Evolutionary conservation across 2,797 vertebrate genomes (phyloP), one percentile per base, ranked within the genome.

Genomic region (Tenualosa ilisha): DNA sequence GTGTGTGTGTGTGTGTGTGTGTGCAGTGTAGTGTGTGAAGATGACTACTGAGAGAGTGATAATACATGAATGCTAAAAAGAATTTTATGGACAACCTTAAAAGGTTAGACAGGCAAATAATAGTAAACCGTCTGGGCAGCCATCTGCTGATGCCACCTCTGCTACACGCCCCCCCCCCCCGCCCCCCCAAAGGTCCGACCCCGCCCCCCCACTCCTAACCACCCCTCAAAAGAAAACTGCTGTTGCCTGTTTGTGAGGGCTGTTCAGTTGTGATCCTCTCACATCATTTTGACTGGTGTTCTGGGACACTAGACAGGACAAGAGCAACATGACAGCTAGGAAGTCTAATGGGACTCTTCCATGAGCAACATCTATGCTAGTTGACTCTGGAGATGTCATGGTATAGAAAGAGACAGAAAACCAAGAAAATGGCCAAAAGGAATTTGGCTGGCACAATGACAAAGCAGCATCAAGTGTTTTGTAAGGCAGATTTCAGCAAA

Each of bases 81-180:
- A 43, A 20, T 79, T 20, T 79, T 43, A 79, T 46, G 40, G 40
- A 43, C 37, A 43, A 20, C 37, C 37, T 79, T 20, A 17, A 46
- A 43, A 43, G 20, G 37, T 79, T 79, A 79, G 40, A 46, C 72
- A 46, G 40, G 72, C 72, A 79, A 79, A 79, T 79, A 37, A 46
- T 79, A 37, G 37, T 79, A 79, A 46, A 37, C 37, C 40, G 43
- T 79, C 37, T 43, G 40, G 72, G 46, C 72, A 79, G 17, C 72
- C 40, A 20, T 72, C 65, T 72, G 31, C 65, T 37, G 65, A 72
- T 46, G 72, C 37, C 26, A 37, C 6, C 72, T 22, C 37, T 40
- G 6, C 26, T 37, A 2, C 50, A 4, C 50, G 0, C 7, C 7
- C 50, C 7, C 50, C 7, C n/a, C n/a, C n/a, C n/a, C n/a, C n/a